Base-by-base conservation (phyloP, 2,888 invertebrate genomes). In the Sthenelais limicola region DNA sequence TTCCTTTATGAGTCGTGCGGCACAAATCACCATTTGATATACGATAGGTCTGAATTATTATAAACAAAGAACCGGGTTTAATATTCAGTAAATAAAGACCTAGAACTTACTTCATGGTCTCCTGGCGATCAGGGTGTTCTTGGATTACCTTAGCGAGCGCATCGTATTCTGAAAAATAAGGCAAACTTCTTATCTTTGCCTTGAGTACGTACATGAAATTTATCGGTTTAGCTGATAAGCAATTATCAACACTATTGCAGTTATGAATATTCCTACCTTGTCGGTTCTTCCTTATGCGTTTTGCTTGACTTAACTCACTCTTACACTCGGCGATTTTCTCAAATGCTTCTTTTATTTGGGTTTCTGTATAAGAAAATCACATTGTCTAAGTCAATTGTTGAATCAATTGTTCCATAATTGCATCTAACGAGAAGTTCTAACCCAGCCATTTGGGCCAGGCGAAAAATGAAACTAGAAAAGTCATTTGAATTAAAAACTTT, bases 91-190 rank as follows among this genome's bases (percentile, higher is more conserved):
- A n/a, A n/a, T n/a, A n/a, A n/a, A n/a, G n/a, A n/a, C n/a, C n/a
- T n/a, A n/a, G n/a, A 33, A 49, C 73, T 74, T 80, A 86, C 82
- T 78, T 82, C 43, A 83, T 82, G 32, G 87, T 87, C 77, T 94
- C 93, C 82, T 93, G 93, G 79, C 97, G 91, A 83, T 96, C 95
- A 0, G 97, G 96, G 84, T 97, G 95, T 82, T 94, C 92, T 79
- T 93, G 93, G 76, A 97, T 97, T 0, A 96, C 92, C 86, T 95
- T 94, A 0, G 97, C 97, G 49, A 97, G 84, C 15, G 96, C 92
- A 89, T 97, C 96, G 89, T 97, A 97, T 86, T 97, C 96, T 89
- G 94, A 93, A 82, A 76, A 66, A 47, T 71, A 77, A 54, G 47
- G 51, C 3, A 33, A 56, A 4, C 24, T 26, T 26, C 30, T 24